A percentile compares a stretch with the other conserved stretches of the same genome.
Evolutionary conservation across 2,888 invertebrate species (phyloP).

Genomic region (Ashinkailepas kermadecensis): DNA sequence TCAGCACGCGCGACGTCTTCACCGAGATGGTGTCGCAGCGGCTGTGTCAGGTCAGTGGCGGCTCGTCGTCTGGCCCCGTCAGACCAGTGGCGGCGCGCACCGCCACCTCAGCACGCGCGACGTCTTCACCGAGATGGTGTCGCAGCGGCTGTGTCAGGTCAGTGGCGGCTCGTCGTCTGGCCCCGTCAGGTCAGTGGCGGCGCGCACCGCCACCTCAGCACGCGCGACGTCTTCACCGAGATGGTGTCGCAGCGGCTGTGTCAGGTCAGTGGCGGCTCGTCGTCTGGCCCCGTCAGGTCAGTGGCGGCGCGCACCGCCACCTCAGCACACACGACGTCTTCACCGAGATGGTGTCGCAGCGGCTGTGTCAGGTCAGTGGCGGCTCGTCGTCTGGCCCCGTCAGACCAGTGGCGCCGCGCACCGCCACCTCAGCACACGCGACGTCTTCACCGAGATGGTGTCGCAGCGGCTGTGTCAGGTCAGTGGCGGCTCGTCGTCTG

Average conservation of each 20-base stretch:
- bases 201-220: slow-evolving; percentile 46
- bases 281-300: slow-evolving; percentile 36
- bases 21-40: slow-evolving; percentile 93
- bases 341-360: slow-evolving; percentile 89
- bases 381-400: slow-evolving; percentile 36
- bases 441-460: slow-evolving; percentile 91
- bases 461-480: slow-evolving; percentile 90
- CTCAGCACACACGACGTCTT: slow-evolving; percentile 75
- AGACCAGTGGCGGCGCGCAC: slow-evolving; percentile 44
- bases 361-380: slow-evolving; percentile 71
- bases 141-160: slow-evolving; percentile 86
- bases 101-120: slow-evolving; percentile 58
- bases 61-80: no score
- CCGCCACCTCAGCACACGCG: slow-evolving; percentile 55
- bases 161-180: slow-evolving; percentile 40
- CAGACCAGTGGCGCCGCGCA: slow-evolving; percentile 44
- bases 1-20: slow-evolving; percentile 76
- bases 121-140: slow-evolving; percentile 91
- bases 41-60: slow-evolving; percentile 68
- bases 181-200: slow-evolving; percentile 44
- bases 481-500: slow-evolving; percentile 41
- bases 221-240: slow-evolving; percentile 83
- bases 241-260: slow-evolving; percentile 93
- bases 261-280: slow-evolving; percentile 55
- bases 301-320: slow-evolving; percentile 41